Conservation (phyloP, 1,140 invertebrate species). For the Ladona fulva region DNA sequence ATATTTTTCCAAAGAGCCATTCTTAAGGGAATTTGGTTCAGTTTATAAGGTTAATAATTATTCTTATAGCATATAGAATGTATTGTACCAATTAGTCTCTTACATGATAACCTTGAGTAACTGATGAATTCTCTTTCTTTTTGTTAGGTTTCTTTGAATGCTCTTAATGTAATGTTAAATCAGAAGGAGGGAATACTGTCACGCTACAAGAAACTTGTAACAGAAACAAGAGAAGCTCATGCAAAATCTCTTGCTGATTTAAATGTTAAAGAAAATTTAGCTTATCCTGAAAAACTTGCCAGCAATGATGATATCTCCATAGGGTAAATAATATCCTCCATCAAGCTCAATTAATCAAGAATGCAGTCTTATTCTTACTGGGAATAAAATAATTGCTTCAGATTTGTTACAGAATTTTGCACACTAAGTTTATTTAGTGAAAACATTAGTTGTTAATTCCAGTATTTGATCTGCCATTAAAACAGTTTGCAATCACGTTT, state of each 20-base stretch:
- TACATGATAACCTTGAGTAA: background rate
- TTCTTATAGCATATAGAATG: too few species aligned
- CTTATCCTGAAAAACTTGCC: background rate
- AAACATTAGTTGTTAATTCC: too few species aligned
- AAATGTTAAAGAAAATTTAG: background rate
- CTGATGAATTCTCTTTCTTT: background rate
- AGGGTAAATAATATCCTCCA: background rate
- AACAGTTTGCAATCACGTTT: too few species aligned
- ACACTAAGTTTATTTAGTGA: too few species aligned
- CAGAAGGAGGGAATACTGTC: background rate
- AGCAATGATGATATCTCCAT: background rate
- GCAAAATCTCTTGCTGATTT: background rate
- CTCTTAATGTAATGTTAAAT: background rate
- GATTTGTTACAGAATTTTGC: too few species aligned
- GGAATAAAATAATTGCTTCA: too few species aligned
- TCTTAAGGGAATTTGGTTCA: background rate
- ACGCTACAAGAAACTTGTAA: background rate
- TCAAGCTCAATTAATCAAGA: too few species aligned
- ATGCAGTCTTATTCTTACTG: too few species aligned
- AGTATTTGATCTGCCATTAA: too few species aligned
- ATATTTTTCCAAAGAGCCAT: background rate
- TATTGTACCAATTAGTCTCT: too few species aligned
- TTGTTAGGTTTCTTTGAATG: background rate
- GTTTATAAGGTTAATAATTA: background rate
- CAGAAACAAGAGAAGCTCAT: background rate